These are phyloP conservation scores for Smutsia temminckii DNA, from an alignment of 2,797 vertebrate species.

Conservation along the genomic window DNA sequence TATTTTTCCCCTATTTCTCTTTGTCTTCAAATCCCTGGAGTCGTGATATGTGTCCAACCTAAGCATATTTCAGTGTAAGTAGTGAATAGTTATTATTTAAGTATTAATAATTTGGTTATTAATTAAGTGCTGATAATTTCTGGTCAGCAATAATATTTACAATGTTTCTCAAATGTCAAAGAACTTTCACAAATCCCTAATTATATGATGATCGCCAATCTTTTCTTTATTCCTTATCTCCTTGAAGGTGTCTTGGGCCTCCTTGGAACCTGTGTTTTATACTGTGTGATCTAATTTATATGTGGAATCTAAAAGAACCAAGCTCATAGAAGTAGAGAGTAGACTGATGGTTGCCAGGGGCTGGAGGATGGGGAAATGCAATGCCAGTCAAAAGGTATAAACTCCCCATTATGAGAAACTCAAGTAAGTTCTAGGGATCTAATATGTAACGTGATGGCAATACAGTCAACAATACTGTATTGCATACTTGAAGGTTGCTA, in stretches of 20 bases:
- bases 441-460: neutral
- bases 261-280: neutral
- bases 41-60: neutral
- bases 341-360: neutral
- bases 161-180: neutral
- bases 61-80: neutral
- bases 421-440: neutral
- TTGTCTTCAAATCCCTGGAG: neutral
- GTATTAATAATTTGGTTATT: no score
- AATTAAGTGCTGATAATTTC: neutral
- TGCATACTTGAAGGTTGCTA: neutral
- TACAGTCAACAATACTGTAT: neutral
- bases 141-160: neutral
- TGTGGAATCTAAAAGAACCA: neutral
- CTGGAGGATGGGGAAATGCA: neutral
- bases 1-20: slow-evolving; percentile 4
- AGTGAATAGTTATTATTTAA: neutral
- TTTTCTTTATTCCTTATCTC: neutral
- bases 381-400: neutral
- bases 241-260: neutral
- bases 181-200: neutral
- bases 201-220: neutral
- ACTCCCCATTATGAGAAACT: neutral
- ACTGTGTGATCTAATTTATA: neutral
- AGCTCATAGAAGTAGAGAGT: neutral